phyloP scores from a whole-genome alignment of 2,113 vertebrate species.

The Oriolus oriolus region DNA sequence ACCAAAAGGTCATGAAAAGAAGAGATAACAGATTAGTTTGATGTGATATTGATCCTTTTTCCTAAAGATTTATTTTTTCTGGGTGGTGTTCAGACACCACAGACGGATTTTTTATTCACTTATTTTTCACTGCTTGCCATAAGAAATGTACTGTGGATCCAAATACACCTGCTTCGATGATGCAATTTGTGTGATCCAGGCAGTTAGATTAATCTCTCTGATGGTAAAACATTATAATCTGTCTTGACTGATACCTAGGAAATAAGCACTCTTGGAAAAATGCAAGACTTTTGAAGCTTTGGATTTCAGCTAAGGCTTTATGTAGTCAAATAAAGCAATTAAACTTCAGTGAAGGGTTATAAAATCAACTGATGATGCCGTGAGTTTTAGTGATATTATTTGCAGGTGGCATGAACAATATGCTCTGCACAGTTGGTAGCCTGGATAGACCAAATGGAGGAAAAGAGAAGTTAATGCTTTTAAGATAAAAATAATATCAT shows the following conservation, averaged over 20 bases:
- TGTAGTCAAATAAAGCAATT: conserved; percentile 22
- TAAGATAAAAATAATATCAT: not conserved
- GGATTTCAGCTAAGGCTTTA: not conserved
- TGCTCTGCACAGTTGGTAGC: not conserved
- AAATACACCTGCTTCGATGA: not conserved
- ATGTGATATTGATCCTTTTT: not conserved
- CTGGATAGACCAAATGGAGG: not conserved
- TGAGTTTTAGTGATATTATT: not conserved
- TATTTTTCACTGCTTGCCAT: not conserved
- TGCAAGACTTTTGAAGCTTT: not conserved
- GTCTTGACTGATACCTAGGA: not conserved
- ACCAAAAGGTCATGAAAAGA: not conserved
- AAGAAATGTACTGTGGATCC: not conserved
- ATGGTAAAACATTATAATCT: not conserved
- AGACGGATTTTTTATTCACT: not conserved
- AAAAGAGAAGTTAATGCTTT: not conserved
- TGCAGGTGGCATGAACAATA: not conserved
- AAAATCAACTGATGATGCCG: not conserved
- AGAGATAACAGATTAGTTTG: not conserved
- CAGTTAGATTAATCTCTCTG: not conserved
- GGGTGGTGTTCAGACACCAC: not conserved
- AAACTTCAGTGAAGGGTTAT: not conserved
- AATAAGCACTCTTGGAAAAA: not conserved
- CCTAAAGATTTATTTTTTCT: not conserved
- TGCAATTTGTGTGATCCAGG: not conserved